Percentiles rank a stretch among this genome's conserved stretches.
Conservation (phyloP, 2,797 vertebrate species). For the Tragelaphus oryx region DNA sequence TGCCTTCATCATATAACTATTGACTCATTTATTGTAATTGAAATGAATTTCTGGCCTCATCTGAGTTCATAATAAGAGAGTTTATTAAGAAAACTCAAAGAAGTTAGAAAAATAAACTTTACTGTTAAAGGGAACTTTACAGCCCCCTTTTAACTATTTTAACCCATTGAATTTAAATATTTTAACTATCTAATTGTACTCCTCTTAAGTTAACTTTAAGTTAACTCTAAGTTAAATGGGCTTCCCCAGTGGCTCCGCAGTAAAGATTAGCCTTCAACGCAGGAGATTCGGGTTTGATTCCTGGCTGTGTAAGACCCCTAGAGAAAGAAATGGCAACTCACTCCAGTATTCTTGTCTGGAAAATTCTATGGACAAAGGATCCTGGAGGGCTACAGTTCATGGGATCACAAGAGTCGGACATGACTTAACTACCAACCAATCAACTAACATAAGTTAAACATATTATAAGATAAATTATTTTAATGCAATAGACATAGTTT, state of each 20-base stretch:
- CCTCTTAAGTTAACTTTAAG: background rate
- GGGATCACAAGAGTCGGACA: background rate
- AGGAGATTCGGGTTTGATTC: background rate
- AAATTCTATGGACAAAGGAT: background rate
- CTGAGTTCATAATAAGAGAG: background rate
- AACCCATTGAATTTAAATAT: background rate
- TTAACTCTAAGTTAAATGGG: background rate
- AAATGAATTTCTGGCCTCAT: background rate
- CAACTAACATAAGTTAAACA: background rate
- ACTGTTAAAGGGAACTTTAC: background rate
- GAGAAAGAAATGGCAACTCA: background rate
- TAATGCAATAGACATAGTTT: background rate
- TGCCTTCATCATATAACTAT: background rate
- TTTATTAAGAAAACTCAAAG: background rate
- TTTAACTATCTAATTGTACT: background rate
- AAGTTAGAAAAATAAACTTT: background rate
- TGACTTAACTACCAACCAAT: background rate
- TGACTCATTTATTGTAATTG: background rate
- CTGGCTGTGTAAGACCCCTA: background rate
- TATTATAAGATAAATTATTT: background rate
- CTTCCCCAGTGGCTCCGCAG: background rate
- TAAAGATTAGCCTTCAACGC: background rate
- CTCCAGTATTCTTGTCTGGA: background rate
- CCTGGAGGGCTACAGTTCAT: background rate
- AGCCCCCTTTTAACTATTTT: background rate